A percentile compares a stretch with the other conserved stretches of the same genome.
phyloP scores from a whole-genome alignment of 1,140 invertebrate genomes.

The Neotoxoptera formosana region DNA sequence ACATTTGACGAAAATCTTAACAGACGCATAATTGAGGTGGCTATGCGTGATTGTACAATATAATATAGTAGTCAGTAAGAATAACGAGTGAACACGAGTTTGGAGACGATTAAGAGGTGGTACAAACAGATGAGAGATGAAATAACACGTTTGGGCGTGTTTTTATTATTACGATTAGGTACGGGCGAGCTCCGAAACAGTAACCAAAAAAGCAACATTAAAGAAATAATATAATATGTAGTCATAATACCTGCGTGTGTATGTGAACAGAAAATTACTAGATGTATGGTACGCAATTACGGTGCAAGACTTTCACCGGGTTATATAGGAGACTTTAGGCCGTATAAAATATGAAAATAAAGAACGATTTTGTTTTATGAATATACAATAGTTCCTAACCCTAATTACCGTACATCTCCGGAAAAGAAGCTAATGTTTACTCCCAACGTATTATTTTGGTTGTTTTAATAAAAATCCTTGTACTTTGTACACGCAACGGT shows the following conservation, averaged over 20 bases:
- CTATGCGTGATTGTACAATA: constrained; percentile 1
- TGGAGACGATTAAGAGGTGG: background rate
- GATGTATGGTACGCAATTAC: background rate
- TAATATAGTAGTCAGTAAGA: background rate
- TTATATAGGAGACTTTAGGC: background rate
- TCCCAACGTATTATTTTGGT: background rate
- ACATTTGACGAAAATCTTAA: background rate
- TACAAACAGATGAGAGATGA: background rate
- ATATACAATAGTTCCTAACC: background rate
- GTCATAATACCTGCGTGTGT: background rate
- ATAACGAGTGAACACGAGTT: background rate
- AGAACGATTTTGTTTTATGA: background rate
- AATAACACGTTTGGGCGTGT: background rate
- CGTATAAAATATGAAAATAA: background rate
- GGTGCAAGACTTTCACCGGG: background rate
- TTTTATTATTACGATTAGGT: background rate
- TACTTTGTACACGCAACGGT: background rate
- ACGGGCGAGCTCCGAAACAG: background rate
- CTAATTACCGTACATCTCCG: background rate
- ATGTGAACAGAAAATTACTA: background rate
- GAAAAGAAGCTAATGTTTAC: background rate
- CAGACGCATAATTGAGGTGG: background rate
- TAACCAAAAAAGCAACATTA: background rate
- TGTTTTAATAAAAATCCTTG: background rate
- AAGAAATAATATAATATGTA: background rate